Percentiles rank a stretch among this genome's conserved stretches.
phyloP scores from a whole-genome alignment of 2,113 vertebrate genomes.

The Butastur rufipennis region DNA sequence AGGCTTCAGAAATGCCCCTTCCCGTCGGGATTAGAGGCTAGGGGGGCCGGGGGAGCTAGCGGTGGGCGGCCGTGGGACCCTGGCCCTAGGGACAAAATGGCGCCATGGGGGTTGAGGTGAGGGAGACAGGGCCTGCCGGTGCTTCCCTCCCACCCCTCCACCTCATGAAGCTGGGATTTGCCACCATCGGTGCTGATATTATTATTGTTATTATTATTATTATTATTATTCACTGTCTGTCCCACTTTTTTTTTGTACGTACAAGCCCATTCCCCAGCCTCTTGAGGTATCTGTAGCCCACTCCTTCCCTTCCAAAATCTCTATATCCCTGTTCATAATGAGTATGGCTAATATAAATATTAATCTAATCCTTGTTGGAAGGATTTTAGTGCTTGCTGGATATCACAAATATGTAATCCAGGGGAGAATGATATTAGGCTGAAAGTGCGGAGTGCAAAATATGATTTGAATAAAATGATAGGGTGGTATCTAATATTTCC shows the following conservation, averaged over 20 bases:
- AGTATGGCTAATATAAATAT: constrained; percentile 24
- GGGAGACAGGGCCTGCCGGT: fast-evolving
- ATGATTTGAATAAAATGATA: constrained; percentile 71
- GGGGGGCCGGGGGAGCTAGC: not conserved
- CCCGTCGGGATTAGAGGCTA: not conserved
- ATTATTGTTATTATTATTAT: no score
- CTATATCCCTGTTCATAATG: not conserved
- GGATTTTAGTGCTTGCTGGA: constrained; percentile 19
- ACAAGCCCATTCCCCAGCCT: not conserved
- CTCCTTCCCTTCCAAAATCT: not conserved
- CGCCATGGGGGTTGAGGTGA: fast-evolving
- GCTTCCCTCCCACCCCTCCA: fast-evolving
- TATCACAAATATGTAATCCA: constrained; percentile 36
- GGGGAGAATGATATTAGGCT: constrained; percentile 39
- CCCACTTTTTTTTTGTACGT: not conserved
- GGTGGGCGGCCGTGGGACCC: not conserved
- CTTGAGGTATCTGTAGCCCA: not conserved
- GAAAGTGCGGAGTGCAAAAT: constrained; percentile 37
- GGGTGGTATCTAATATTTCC: constrained; percentile 61
- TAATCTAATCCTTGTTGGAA: constrained; percentile 36
- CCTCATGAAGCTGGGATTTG: not conserved
- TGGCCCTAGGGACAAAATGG: not conserved
- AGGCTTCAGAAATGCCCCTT: not conserved
- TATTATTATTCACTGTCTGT: not conserved
- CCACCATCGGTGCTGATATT: no score